Conservation (phyloP, 2,797 vertebrate species). For the Novumbra hubbsi region DNA sequence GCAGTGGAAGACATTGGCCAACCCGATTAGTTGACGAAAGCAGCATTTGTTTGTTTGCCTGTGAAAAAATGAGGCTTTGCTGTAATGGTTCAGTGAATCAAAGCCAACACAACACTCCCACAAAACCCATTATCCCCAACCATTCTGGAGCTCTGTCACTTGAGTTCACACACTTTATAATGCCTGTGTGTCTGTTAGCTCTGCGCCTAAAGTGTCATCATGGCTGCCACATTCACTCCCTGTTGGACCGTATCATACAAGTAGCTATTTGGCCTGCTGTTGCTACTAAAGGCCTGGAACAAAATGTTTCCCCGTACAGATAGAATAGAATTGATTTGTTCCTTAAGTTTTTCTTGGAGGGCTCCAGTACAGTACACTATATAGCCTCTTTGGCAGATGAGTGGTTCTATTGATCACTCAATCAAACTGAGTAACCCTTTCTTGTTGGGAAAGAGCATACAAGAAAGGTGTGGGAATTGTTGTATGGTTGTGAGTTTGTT, state of each 20-base stretch:
- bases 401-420: conserved; percentile 40
- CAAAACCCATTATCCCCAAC: conserved; percentile 43
- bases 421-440: conserved; percentile 36
- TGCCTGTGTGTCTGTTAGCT: background rate
- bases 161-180: conserved; percentile 22
- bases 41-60: conserved; percentile 49
- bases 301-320: conserved; percentile 28
- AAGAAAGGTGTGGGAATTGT: conserved; percentile 25
- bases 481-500: conserved; percentile 20
- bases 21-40: conserved; percentile 60
- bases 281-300: conserved; percentile 20
- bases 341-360: conserved; percentile 24
- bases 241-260: conserved; percentile 9
- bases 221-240: conserved; percentile 14
- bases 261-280: conserved; percentile 9
- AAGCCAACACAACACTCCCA: conserved; percentile 37
- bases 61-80: conserved; percentile 45
- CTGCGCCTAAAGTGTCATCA: conserved; percentile 21
- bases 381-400: conserved; percentile 39
- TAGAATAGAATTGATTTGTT: conserved; percentile 48
- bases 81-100: conserved; percentile 55
- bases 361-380: conserved; percentile 31
- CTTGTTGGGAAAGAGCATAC: conserved; percentile 20
- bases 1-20: conserved; percentile 59
- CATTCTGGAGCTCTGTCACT: conserved; percentile 18